These are phyloP conservation scores for Dreissena polymorpha DNA, from an alignment of 1,140 invertebrate species.

Conservation along the genomic window DNA sequence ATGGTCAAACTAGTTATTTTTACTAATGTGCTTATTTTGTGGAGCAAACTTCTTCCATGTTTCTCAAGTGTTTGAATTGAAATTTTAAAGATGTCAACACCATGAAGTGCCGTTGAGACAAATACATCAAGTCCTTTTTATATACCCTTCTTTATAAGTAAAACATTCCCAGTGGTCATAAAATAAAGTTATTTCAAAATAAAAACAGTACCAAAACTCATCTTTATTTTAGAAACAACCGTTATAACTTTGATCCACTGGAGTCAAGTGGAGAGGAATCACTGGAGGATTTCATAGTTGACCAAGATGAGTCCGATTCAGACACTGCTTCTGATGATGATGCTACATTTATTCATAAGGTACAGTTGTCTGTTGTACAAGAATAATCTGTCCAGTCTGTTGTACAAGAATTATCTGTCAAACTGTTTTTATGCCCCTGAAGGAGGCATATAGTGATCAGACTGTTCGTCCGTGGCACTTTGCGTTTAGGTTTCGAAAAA, in stretches of 20 bases:
- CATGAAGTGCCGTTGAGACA: not conserved
- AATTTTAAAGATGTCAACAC: too few relatives aligned
- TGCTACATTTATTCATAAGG: not conserved
- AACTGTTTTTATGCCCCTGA: not conserved
- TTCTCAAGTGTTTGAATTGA: too few relatives aligned
- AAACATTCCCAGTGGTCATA: not conserved
- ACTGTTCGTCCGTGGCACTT: too few relatives aligned
- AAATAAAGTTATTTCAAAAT: not conserved
- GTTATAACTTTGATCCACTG: constrained; percentile 41
- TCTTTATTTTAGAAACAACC: constrained; percentile 22
- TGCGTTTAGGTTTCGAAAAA: too few relatives aligned
- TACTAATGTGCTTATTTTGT: too few relatives aligned
- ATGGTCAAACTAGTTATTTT: too few relatives aligned
- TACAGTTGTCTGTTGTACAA: not conserved
- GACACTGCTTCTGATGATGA: constrained; percentile 2
- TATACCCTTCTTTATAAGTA: not conserved
- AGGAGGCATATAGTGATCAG: not conserved
- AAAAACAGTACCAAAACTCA: not conserved
- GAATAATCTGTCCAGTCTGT: not conserved
- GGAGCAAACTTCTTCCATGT: too few relatives aligned
- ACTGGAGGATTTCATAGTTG: constrained; percentile 33
- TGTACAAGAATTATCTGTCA: not conserved
- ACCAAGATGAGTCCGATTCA: not conserved
- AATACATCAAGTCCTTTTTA: not conserved
- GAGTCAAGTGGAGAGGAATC: constrained; percentile 45